Evolutionary conservation across 2,797 vertebrate species (phyloP), one percentile per base, ranked within the genome.

Genomic region (Clamator glandarius): DNA sequence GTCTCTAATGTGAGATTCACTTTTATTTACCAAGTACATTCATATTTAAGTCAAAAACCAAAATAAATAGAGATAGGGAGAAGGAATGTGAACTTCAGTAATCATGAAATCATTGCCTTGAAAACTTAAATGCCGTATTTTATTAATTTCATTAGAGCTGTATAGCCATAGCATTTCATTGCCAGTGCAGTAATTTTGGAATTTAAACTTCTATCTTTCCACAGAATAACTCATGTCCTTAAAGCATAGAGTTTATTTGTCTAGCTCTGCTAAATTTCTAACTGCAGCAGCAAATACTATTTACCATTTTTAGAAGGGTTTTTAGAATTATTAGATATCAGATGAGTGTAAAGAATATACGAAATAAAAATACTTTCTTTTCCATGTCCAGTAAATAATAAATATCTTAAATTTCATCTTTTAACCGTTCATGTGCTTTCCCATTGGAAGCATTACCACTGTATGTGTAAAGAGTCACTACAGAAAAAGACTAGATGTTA

Each of bases 401-500:
- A 95, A 93, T 93, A 95, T 86, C 95, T 91, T 55, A 25, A 26
- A 84, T 84, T 92, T 94, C 66, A 48, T 95, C 92, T 73, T 94
- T 95, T 83, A 74, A 84, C 91, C 95, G 90, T 59, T 95, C 66
- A 55, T 94, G 95, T 93, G 87, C 90, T 96, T 97, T 97, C 92
- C 92, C 91, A 50, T 89, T 66, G 87, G 92, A 93, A 95, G 63
- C 68, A 35, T 81, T 86, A 75, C 50, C 55, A 28, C 81, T 87
- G 85, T 63, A 41, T 93, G 75, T 95, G 96, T 58, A 95, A 90
- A 92, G 89, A 94, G 95, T 89, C 50, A 28, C 77, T 95, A 72
- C 76, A 97, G 93, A 95, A 97, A 97, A 97, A 88, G 96, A 91
- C 62, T n/a, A 78, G 92, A 97, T 96, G 96, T 96, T 96, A 94